Percentiles rank a stretch among this genome's conserved stretches.
These are phyloP conservation scores for Actinia tenebrosa DNA, from an alignment of 64 coral and sea anemone genomes.

Conservation along the genomic window DNA sequence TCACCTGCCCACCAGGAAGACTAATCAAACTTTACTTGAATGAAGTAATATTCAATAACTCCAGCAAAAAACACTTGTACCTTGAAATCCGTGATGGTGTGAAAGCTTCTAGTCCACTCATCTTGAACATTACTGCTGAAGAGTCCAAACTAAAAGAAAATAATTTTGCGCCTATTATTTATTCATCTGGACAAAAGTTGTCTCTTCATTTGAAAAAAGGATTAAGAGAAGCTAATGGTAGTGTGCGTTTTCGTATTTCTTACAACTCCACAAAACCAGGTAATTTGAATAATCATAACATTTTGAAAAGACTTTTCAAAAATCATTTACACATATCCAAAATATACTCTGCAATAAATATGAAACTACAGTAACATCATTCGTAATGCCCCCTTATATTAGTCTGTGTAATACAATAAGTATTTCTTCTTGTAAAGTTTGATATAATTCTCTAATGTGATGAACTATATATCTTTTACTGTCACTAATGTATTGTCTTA, in stretches of 20 bases:
- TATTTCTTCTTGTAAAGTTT: too few relatives aligned
- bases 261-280: not conserved
- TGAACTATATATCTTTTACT: too few relatives aligned
- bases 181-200: not conserved
- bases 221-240: not conserved
- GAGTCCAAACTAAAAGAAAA: not conserved
- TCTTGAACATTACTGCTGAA: not conserved
- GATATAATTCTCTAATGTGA: too few relatives aligned
- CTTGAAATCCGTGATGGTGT: constrained; percentile 29
- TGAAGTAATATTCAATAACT: not conserved
- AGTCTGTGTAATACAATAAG: too few relatives aligned
- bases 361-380: too few relatives aligned
- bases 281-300: not conserved
- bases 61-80: not conserved
- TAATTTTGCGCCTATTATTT: not conserved
- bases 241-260: not conserved
- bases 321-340: too few relatives aligned
- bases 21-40: not conserved
- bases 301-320: too few relatives aligned
- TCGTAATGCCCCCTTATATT: too few relatives aligned
- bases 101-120: not conserved
- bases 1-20: not conserved
- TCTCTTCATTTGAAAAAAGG: not conserved
- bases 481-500: too few relatives aligned
- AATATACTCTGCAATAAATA: too few relatives aligned